Conservation (phyloP, 2,113 vertebrate species). For the Oreotrochilus melanogaster region DNA sequence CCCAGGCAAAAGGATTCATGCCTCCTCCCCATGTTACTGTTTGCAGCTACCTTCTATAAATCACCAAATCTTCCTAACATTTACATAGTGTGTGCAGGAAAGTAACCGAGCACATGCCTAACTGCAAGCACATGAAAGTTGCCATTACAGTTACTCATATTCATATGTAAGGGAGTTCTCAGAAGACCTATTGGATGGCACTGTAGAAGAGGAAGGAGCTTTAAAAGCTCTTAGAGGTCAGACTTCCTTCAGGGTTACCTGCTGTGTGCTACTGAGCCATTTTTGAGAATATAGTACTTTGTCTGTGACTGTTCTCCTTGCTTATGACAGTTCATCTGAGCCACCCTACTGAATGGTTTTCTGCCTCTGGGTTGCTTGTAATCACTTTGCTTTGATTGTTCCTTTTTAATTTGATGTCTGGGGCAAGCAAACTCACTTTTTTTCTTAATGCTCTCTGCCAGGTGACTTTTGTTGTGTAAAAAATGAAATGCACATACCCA, state of each 20-base stretch:
- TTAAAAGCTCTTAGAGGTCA: constrained; percentile 1
- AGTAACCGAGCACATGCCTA: neutral
- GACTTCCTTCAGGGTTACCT: neutral
- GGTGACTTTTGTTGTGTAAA: neutral
- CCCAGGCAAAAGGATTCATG: neutral
- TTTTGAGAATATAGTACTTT: neutral
- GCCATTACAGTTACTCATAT: neutral
- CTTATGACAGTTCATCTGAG: constrained; percentile 27
- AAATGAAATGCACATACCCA: neutral
- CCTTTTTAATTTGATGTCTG: constrained; percentile 41
- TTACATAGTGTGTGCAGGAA: neutral
- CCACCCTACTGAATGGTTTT: constrained; percentile 2
- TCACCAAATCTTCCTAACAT: neutral
- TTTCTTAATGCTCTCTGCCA: neutral
- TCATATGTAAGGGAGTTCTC: neutral
- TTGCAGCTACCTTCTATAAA: neutral
- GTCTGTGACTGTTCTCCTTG: neutral
- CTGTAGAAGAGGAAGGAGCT: neutral
- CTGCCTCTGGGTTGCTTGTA: constrained; percentile 33
- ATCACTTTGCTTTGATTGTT: constrained; percentile 24
- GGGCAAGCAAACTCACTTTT: neutral
- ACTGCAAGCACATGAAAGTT: neutral
- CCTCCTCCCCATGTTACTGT: neutral
- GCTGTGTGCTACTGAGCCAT: neutral
- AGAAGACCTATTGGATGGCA: neutral